Conservation (phyloP, 1,140 invertebrate species). For the Ericerus pela region DNA sequence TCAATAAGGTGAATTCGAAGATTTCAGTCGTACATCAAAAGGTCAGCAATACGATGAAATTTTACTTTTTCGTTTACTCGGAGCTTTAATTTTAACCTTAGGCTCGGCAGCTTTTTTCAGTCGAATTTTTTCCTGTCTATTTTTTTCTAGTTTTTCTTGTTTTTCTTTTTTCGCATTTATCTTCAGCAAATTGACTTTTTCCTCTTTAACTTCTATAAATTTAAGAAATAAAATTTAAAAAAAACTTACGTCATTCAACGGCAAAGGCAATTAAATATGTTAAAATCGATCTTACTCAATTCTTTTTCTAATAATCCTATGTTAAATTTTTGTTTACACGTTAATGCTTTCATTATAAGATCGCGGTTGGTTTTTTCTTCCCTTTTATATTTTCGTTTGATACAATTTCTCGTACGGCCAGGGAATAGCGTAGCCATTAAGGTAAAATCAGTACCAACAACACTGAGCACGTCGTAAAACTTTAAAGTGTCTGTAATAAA, state of each 20-base stretch:
- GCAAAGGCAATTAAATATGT: not conserved
- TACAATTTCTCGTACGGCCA: conserved; percentile 52
- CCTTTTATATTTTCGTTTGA: conserved; percentile 62
- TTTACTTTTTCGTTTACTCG: not conserved
- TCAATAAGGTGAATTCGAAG: not conserved
- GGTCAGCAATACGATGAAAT: not conserved
- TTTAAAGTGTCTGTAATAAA: conserved; percentile 51
- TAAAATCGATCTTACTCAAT: not conserved
- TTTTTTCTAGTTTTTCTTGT: not conserved
- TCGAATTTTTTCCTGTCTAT: not conserved
- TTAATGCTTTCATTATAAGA: conserved; percentile 40
- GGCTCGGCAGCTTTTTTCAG: no score
- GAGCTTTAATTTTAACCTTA: no score
- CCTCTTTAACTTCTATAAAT: conserved; percentile 1
- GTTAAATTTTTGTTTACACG: conserved; percentile 13
- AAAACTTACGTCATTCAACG: not conserved
- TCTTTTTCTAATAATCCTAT: conserved; percentile 2
- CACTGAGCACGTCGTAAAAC: conserved; percentile 77
- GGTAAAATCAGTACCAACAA: conserved; percentile 76
- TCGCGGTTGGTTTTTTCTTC: conserved; percentile 42
- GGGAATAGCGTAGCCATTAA: conserved; percentile 73
- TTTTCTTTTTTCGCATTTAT: not conserved
- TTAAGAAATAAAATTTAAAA: not conserved
- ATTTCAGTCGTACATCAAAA: not conserved
- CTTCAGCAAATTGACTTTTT: not conserved